Evolutionary conservation across 2,888 invertebrate genomes (phyloP), one percentile per base, ranked within the genome.

Genomic region (Cheilosia urbana): DNA sequence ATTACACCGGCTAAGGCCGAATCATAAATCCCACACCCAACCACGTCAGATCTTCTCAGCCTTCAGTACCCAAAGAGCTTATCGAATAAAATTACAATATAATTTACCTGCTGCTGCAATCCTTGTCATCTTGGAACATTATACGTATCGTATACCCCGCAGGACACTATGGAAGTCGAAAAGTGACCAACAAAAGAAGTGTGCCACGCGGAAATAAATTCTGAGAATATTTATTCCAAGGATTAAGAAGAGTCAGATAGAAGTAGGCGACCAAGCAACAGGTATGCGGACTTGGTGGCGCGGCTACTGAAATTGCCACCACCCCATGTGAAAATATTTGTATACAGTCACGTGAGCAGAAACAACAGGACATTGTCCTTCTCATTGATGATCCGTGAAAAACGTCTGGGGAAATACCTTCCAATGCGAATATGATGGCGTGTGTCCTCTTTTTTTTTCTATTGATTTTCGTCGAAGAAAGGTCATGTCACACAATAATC

Each of bases 41-140:
- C 37, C 37, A 47, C 62, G 19, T 34, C 57, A 9, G 7, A 60
- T 37, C 60, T 40, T 49, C 19, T 40, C 42, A 47, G 58, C 21
- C 63, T 57, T 71, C n/a, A n/a, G 69, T 71, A 42, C 24, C 21
- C 21, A 53, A 55, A 72, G 72, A 72, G 76, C 85, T 85, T 85
- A 85, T 76, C 81, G 81, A 72, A 85, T 75, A 72, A 85, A 85
- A 85, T 85, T 85, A 81, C 76, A 77, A 77, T 81, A 85, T 73
- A 76, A 85, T 85, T 85, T 85, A 85, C 85, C 85, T 84, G 13
- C 81, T 84, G 13, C 37, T 37, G 75, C 42, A 58, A 60, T 84
- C 80, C 80, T 76, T 84, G 80, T 84, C 77, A 68, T 53, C 65
- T 76, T 45, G 13, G 47, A n/a, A 57, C 17, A 21, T 53, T 34